phyloP scores from a whole-genome alignment of 2,113 vertebrate species.

The Anarhynchus alexandrinus region DNA sequence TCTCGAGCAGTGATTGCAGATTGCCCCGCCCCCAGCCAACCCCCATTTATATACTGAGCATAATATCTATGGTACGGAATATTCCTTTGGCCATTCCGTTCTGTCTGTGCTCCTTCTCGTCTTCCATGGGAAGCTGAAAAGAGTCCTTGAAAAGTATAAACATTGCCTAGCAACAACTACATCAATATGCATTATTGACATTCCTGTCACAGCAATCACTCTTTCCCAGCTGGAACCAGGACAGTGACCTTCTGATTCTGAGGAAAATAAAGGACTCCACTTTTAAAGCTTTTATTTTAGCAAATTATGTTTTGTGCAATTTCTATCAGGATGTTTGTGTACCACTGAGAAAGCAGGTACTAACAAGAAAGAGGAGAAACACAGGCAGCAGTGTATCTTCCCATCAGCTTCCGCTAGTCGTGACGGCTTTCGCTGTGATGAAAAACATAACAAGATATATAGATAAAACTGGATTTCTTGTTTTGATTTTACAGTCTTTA shows the following conservation, averaged over 20 bases:
- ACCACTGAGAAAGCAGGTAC: neutral
- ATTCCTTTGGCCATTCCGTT: neutral
- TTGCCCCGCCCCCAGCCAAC: neutral
- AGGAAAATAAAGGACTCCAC: neutral
- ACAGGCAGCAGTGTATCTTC: neutral
- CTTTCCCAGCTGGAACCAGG: neutral
- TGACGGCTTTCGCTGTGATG: neutral
- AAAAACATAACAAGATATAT: slow-evolving; percentile 7
- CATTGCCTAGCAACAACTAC: neutral
- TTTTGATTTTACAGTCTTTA: slow-evolving; percentile 19
- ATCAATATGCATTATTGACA: neutral
- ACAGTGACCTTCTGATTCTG: neutral
- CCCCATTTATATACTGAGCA: neutral
- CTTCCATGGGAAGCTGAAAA: neutral
- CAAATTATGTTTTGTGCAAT: neutral
- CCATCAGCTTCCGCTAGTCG: neutral
- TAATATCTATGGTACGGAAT: neutral
- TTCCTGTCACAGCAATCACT: neutral
- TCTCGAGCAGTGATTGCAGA: neutral
- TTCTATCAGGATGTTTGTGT: neutral
- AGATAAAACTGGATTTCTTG: neutral
- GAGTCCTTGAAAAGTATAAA: neutral
- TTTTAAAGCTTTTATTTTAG: neutral
- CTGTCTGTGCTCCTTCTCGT: neutral
- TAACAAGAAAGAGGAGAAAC: neutral